Evolutionary conservation across 2,113 vertebrate species (phyloP).

Genomic region (Anhinga rufa): DNA sequence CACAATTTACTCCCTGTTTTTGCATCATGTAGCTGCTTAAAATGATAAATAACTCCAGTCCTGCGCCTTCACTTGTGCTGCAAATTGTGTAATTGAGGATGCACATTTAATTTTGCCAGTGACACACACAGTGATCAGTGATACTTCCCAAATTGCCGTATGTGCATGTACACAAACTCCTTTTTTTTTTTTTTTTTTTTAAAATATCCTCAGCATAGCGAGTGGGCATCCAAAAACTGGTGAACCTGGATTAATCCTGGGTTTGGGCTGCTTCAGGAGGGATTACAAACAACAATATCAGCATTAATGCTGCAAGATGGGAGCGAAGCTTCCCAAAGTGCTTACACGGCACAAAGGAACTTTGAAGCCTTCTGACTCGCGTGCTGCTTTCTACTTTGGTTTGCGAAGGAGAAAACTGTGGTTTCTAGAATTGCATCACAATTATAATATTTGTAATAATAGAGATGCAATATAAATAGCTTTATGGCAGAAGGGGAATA

Average conservation of each 20-base stretch:
- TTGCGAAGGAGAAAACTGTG: not conserved
- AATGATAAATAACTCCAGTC: not conserved
- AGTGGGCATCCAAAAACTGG: not conserved
- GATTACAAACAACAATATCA: not conserved
- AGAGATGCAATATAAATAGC: slow-evolving; percentile 33
- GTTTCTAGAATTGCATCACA: slow-evolving; percentile 13
- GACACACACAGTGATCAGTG: too few species aligned
- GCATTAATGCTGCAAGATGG: not conserved
- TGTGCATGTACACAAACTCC: not conserved
- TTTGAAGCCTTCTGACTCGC: not conserved
- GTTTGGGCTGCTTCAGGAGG: not conserved
- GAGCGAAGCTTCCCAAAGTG: not conserved
- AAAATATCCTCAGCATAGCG: not conserved
- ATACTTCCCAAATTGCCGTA: not conserved
- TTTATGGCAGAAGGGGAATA: not conserved
- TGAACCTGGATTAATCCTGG: not conserved
- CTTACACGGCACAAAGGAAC: not conserved
- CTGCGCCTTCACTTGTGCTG: not conserved
- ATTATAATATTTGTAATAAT: slow-evolving; percentile 23
- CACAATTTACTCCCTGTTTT: fast-evolving
- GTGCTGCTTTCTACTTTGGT: not conserved
- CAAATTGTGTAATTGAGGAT: not conserved
- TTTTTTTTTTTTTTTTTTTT: not conserved
- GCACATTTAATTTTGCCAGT: fast-evolving
- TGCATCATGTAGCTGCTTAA: not conserved